Evolutionary conservation across 2,113 vertebrate species (phyloP).

Genomic region (Cyphomyrus discorhynchus): DNA sequence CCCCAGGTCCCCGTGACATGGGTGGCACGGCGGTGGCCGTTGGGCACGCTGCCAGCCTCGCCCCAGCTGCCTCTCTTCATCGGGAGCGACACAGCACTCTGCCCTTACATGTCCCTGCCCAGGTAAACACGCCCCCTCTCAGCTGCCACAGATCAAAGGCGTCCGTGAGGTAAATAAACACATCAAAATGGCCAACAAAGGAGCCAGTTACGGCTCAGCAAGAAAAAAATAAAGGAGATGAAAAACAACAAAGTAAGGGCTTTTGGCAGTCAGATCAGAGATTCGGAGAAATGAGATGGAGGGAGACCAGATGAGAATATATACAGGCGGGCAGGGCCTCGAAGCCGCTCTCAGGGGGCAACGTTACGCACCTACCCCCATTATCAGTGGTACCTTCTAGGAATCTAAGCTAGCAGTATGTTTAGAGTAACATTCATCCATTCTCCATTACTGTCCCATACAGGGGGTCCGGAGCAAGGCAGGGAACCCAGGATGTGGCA

Average conservation of each 20-base stretch:
- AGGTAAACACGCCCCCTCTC: conserved; percentile 28
- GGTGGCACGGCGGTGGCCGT: not conserved
- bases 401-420: not conserved
- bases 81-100: conserved; percentile 36
- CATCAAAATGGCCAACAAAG: conserved; percentile 53
- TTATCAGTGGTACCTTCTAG: not conserved
- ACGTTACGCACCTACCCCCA: not conserved
- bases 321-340: conserved; percentile 10
- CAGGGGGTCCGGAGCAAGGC: not conserved
- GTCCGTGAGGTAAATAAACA: conserved; percentile 51
- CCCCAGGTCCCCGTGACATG: not conserved
- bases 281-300: conserved; percentile 22
- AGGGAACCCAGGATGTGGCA: not conserved
- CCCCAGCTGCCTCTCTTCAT: conserved; percentile 46
- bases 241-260: conserved; percentile 41
- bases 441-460: not conserved
- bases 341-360: not conserved
- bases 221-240: not conserved
- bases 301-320: conserved; percentile 27
- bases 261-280: conserved; percentile 44
- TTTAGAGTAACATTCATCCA: not conserved
- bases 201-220: conserved; percentile 35
- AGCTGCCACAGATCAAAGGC: conserved; percentile 45
- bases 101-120: not conserved
- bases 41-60: conserved; percentile 1